Evolutionary conservation across 2,888 invertebrate genomes (phyloP).

Genomic region (Dryococelus australis): DNA sequence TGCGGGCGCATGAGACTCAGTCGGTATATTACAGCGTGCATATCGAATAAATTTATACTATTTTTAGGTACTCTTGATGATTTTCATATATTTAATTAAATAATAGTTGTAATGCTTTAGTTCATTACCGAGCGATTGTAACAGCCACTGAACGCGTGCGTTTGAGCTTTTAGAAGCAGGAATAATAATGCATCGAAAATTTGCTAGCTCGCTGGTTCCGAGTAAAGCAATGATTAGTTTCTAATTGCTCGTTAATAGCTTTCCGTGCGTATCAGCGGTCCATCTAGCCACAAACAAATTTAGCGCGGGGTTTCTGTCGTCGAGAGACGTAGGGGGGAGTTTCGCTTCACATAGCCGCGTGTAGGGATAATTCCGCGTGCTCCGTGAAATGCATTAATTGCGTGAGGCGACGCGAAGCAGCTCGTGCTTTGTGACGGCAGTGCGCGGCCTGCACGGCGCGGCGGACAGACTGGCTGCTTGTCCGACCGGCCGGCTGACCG

Average conservation of each 20-base stretch:
- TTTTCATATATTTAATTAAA: background rate
- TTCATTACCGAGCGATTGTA: background rate
- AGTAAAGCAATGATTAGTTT: slow-evolving; percentile 22
- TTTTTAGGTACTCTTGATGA: no score
- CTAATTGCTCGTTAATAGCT: slow-evolving; percentile 23
- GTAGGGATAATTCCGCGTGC: background rate
- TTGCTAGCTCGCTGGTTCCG: slow-evolving; percentile 10
- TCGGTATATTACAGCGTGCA: no score
- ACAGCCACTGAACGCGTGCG: background rate
- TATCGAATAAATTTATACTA: no score
- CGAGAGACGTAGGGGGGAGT: background rate
- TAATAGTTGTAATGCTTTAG: background rate
- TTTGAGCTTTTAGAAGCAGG: background rate
- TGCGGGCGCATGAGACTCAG: no score
- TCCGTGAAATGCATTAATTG: background rate
- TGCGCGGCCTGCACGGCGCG: no score
- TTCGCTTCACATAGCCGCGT: no score
- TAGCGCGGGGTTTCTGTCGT: background rate
- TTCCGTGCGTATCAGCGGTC: background rate
- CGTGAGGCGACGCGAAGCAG: background rate
- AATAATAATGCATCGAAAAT: slow-evolving; percentile 28
- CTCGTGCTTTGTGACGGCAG: background rate
- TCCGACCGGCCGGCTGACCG: background rate
- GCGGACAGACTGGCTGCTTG: background rate
- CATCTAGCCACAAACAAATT: slow-evolving; percentile 16